Evolutionary conservation across 37 sponge, comb jelly and placozoan genomes (phyloP).

Genomic region (Bolinopsis microptera): DNA sequence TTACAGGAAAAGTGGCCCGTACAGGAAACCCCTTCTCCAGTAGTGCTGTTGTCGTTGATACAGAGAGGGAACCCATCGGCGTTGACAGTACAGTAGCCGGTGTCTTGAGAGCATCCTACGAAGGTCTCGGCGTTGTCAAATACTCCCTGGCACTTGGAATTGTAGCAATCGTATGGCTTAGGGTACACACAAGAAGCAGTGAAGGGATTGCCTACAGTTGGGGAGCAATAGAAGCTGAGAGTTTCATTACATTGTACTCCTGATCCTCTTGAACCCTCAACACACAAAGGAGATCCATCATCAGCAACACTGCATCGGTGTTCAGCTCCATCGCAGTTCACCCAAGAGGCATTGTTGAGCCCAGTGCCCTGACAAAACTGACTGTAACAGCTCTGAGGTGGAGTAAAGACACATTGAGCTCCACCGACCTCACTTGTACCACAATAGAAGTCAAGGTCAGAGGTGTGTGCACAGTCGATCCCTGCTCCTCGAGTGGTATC

Average conservation of each 20-base stretch:
- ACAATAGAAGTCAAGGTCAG: constrained; percentile 11
- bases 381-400: constrained; percentile 26
- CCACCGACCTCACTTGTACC: neutral
- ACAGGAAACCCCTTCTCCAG: constrained; percentile 34
- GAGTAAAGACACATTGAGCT: neutral
- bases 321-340: neutral
- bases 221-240: neutral
- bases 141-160: constrained; percentile 30
- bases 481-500: neutral
- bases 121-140: neutral
- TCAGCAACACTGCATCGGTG: neutral
- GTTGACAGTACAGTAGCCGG: neutral
- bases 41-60: neutral
- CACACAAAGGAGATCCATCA: neutral
- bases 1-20: neutral
- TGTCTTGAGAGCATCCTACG: neutral
- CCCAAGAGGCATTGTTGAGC: neutral
- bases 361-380: constrained; percentile 11
- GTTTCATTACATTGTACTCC: neutral
- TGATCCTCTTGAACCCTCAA: neutral
- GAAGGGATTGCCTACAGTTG: neutral
- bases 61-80: neutral
- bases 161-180: neutral
- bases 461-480: neutral
- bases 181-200: neutral